These are phyloP conservation scores for Myotis planiceps DNA, from an alignment of 2,797 vertebrate genomes.

Conservation along the genomic window DNA sequence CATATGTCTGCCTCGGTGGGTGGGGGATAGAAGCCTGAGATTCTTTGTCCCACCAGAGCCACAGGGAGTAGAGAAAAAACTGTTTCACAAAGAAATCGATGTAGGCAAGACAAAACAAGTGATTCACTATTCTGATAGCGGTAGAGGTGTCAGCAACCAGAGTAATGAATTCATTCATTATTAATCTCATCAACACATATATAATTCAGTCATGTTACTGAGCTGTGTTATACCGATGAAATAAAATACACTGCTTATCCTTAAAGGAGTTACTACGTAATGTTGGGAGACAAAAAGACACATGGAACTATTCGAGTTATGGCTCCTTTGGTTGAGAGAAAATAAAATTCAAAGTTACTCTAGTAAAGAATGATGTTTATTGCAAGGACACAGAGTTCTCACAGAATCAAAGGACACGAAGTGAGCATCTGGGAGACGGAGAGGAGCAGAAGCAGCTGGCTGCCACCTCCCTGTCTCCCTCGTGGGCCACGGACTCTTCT, in stretches of 20 bases:
- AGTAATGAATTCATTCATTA: constrained; percentile 14
- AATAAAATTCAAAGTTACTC: constrained; percentile 56
- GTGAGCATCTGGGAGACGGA: background rate
- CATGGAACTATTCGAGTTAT: constrained; percentile 10
- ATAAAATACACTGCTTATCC: background rate
- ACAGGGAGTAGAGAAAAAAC: background rate
- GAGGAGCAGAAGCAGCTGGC: constrained; percentile 11
- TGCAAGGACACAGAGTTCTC: constrained; percentile 8
- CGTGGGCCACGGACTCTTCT: background rate
- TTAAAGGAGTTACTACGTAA: constrained; percentile 23
- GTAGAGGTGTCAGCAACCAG: background rate
- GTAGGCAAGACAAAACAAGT: background rate
- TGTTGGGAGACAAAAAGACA: background rate
- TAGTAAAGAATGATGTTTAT: background rate
- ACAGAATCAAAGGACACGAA: constrained; percentile 20
- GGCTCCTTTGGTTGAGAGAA: constrained; percentile 54
- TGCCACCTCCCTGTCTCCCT: background rate
- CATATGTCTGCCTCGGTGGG: background rate
- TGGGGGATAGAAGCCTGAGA: background rate
- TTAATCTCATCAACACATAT: background rate
- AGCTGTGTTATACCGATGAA: background rate
- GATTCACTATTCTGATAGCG: background rate
- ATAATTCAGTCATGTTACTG: background rate
- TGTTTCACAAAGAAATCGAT: background rate
- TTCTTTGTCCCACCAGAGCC: background rate